Evolutionary conservation across 2,797 vertebrate genomes (phyloP).

Genomic region (Oreochromis mossambicus): DNA sequence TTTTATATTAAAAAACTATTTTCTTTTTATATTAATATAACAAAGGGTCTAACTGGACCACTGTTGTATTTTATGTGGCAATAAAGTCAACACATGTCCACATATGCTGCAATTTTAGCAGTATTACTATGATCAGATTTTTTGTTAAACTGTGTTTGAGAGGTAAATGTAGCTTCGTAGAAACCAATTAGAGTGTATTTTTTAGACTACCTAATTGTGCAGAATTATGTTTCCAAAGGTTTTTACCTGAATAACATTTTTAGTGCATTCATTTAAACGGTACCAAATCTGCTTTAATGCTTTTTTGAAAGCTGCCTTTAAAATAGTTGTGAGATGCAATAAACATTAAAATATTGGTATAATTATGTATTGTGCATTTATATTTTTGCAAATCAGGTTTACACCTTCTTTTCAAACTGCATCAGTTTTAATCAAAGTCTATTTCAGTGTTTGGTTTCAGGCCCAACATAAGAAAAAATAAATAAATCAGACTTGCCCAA

Average conservation of each 20-base stretch:
- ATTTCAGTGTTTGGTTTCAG: not conserved
- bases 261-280: not conserved
- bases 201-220: not conserved
- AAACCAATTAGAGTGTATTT: not conserved
- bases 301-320: not conserved
- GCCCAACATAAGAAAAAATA: not conserved
- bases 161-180: not conserved
- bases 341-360: not conserved
- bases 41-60: not conserved
- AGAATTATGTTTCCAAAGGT: not conserved
- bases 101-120: not conserved
- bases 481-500: constrained; percentile 18
- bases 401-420: not conserved
- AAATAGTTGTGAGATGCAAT: not conserved
- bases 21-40: not conserved
- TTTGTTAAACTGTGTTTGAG: not conserved
- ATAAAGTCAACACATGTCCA: not conserved
- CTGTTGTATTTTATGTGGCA: not conserved
- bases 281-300: not conserved
- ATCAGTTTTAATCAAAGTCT: not conserved
- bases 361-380: not conserved
- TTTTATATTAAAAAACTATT: not conserved
- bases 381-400: not conserved
- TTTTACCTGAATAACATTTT: not conserved
- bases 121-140: not conserved